Percentiles rank a stretch among this genome's conserved stretches.
These are phyloP conservation scores for Corythucha ciliata DNA, from an alignment of 2,888 invertebrate species.

Conservation along the genomic window DNA sequence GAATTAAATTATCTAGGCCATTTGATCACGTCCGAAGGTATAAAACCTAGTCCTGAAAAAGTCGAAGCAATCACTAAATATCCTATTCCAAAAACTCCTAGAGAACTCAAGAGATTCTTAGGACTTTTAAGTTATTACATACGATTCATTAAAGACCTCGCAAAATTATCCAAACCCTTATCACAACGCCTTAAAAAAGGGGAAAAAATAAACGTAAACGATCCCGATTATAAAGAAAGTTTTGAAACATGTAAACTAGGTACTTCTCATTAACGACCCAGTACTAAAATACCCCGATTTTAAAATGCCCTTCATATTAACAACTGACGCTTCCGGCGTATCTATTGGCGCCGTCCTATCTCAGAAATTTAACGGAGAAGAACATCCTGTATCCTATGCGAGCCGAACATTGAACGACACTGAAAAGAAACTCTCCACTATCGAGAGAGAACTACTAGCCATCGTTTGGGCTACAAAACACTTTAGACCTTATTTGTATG, in stretches of 20 bases:
- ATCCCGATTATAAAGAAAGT: conserved; percentile 9
- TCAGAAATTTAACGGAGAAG: conserved; percentile 35
- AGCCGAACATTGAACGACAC: conserved; percentile 38
- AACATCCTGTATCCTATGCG: conserved; percentile 39
- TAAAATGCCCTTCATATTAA: conserved; percentile 35
- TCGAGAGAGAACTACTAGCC: conserved; percentile 5
- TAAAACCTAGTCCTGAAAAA: not conserved
- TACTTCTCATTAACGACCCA: conserved; percentile 16
- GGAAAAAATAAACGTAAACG: conserved; percentile 17
- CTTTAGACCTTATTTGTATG: conserved; percentile 1
- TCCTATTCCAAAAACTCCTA: not conserved
- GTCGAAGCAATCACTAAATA: not conserved
- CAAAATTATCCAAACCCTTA: conserved; percentile 35
- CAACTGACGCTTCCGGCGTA: conserved; percentile 38
- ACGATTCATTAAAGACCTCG: conserved; percentile 28
- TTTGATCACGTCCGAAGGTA: conserved; percentile 17
- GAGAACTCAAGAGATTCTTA: not conserved
- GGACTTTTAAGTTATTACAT: conserved; percentile 8
- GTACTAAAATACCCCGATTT: conserved; percentile 37
- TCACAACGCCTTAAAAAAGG: conserved; percentile 33
- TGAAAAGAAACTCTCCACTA: not conserved
- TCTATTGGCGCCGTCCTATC: not conserved
- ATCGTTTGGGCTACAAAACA: conserved; percentile 5
- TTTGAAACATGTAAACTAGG: conserved; percentile 17
- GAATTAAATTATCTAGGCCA: conserved; percentile 21